These are phyloP conservation scores for Schrankia costaestrigalis DNA, from an alignment of 2,888 invertebrate genomes.

Conservation along the genomic window DNA sequence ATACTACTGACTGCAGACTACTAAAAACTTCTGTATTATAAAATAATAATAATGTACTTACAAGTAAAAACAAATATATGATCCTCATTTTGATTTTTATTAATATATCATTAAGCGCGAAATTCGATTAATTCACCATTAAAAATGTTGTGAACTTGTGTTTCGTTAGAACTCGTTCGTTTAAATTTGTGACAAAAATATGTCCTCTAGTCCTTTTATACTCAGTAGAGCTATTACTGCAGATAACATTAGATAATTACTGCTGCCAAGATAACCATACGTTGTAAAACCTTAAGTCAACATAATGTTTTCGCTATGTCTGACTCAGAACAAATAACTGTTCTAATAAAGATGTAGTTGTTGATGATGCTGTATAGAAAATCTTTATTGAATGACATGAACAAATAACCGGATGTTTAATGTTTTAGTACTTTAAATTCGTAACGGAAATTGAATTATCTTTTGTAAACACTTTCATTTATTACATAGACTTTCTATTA, in stretches of 20 bases:
- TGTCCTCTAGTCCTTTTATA: slow-evolving; percentile 62
- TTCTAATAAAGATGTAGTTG: slow-evolving; percentile 31
- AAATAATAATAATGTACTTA: slow-evolving; percentile 45
- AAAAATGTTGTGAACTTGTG: slow-evolving; percentile 43
- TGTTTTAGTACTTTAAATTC: slow-evolving; percentile 28
- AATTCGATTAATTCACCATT: slow-evolving; percentile 68
- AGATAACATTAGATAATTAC: slow-evolving; percentile 75
- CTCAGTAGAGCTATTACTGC: slow-evolving; percentile 55
- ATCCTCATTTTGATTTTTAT: slow-evolving; percentile 61
- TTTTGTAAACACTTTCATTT: not conserved
- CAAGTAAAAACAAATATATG: slow-evolving; percentile 59
- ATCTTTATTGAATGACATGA: slow-evolving; percentile 27
- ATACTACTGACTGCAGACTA: not conserved
- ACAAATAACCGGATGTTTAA: slow-evolving; percentile 62
- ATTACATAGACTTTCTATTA: too few species aligned
- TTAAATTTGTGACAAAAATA: slow-evolving; percentile 49
- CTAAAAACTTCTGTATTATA: not conserved
- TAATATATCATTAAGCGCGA: slow-evolving; percentile 48
- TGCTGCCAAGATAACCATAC: slow-evolving; percentile 59
- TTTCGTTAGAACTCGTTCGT: slow-evolving; percentile 73
- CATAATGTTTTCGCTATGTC: slow-evolving; percentile 70
- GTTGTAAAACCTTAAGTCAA: slow-evolving; percentile 59
- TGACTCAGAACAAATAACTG: slow-evolving; percentile 66
- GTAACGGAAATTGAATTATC: slow-evolving; percentile 46
- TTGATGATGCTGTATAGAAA: slow-evolving; percentile 43